Conservation (phyloP, 2,797 vertebrate species). For the Enteromius fasciolatus region DNA sequence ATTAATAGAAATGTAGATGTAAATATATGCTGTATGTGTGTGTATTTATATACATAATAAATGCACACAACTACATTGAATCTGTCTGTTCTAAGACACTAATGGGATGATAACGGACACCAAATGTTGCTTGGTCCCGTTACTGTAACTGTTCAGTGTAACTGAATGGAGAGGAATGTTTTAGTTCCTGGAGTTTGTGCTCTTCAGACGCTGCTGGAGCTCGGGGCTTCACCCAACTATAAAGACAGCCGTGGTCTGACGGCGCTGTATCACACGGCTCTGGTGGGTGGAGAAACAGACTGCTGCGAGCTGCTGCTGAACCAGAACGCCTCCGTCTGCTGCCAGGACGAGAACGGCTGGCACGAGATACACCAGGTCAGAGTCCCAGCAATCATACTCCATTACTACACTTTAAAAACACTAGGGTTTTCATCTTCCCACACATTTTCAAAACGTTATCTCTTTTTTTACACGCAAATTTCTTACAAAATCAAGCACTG, state of each 20-base stretch:
- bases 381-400: background rate
- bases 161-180: background rate
- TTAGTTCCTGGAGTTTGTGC: no score
- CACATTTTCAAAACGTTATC: no score
- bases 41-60: no score
- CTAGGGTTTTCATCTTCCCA: no score
- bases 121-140: background rate
- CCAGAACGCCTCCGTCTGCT: conserved; percentile 84
- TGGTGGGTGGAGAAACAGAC: conserved; percentile 90
- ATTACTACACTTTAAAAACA: background rate
- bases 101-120: background rate
- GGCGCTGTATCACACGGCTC: conserved; percentile 88
- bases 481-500: no score
- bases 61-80: no score
- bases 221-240: conserved; percentile 92
- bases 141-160: background rate
- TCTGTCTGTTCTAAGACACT: background rate
- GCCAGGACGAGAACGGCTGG: conserved; percentile 95
- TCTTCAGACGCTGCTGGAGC: conserved; percentile 86
- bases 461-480: no score
- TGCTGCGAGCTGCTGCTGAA: conserved; percentile 93
- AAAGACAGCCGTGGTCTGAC: conserved; percentile 94
- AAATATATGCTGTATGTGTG: no score
- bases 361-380: conserved; percentile 94
- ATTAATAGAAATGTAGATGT: no score